Percentiles rank a stretch among this genome's conserved stretches.
phyloP scores from a whole-genome alignment of 2,888 invertebrate species.

The Myopa testacea region DNA sequence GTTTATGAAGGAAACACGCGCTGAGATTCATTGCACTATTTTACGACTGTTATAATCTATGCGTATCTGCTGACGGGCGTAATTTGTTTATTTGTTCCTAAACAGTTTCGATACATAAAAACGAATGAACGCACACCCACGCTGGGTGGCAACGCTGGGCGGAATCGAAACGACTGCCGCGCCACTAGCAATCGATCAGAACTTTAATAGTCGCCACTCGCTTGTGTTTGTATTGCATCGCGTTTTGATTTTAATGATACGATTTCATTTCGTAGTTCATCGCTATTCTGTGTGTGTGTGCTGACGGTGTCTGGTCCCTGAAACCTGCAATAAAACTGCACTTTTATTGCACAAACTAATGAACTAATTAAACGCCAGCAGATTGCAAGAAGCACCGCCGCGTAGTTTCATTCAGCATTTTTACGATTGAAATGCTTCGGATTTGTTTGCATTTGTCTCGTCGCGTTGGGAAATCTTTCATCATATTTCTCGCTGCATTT shows the following conservation, averaged over 20 bases:
- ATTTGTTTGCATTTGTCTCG: slow-evolving; percentile 25
- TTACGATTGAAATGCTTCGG: slow-evolving; percentile 7
- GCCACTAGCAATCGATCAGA: slow-evolving; percentile 11
- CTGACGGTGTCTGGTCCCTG: neutral
- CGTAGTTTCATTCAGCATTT: neutral
- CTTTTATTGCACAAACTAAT: slow-evolving; percentile 28
- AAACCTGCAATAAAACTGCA: slow-evolving; percentile 26
- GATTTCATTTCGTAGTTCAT: slow-evolving; percentile 1
- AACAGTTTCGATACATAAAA: slow-evolving; percentile 25
- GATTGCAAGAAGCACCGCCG: slow-evolving; percentile 14
- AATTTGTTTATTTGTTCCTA: slow-evolving; percentile 36
- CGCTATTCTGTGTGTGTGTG: neutral
- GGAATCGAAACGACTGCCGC: neutral
- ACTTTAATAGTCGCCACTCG: slow-evolving; percentile 17
- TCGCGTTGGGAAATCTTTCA: neutral
- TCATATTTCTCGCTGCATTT: slow-evolving; percentile 5
- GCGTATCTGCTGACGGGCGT: neutral
- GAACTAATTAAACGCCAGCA: slow-evolving; percentile 25
- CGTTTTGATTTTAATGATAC: slow-evolving; percentile 32
- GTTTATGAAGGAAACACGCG: slow-evolving; percentile 34
- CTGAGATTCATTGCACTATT: slow-evolving; percentile 1
- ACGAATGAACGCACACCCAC: slow-evolving; percentile 25
- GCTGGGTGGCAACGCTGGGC: slow-evolving; percentile 32
- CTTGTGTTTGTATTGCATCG: slow-evolving; percentile 9
- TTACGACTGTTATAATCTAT: neutral